Base-by-base conservation (phyloP, 2,113 vertebrate species). In the Leucoraja erinaceus region DNA sequence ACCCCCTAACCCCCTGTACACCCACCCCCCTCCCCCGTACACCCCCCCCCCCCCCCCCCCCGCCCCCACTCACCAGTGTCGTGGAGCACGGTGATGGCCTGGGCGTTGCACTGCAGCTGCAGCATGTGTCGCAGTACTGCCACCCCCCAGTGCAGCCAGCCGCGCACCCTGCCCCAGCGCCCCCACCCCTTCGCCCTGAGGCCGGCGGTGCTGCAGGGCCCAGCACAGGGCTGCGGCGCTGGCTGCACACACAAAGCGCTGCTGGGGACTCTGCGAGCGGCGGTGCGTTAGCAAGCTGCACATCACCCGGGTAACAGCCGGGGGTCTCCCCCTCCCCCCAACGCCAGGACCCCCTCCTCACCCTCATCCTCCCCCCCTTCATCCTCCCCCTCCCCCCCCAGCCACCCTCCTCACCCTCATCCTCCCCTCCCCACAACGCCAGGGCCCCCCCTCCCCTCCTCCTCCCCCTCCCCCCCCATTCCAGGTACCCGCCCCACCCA, bases 91-190 rank as follows among this genome's bases (percentile, higher is more conserved):
- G 96, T 95, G 93, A 99, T 94, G 0, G 98, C 98, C 95, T 99
- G 98, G 4, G 98, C 97, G 0, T 99, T 99, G 92, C 98, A 99
- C 5, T 96, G 96, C 9, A 99, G 96, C 95, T 99, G 98, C 93
- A 99, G 93, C 94, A 98, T 0, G 54, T 99, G 99, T 79, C 97
- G 97, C 94, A 99, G 95, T 95, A 97, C 96, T 0, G 96, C 96
- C 94, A 96, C 96, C 95, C 95, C 97, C 98, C 95, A 98, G 93
- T 47, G 95, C 59, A 93, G 94, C 95, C 94, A 95, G 93, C 93
- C 96, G 96, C 4, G 94, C 93, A 93, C 93, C 94, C 95, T 94
- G 95, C 93, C 93, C 96, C 93, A 93, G 66, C 0, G 0, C 18
- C 18, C n/a, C n/a, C 77, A 0, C 59, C 68, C 5, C 1, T 5